phyloP scores from a whole-genome alignment of 1,140 invertebrate genomes.

The Drosophila teissieri region DNA sequence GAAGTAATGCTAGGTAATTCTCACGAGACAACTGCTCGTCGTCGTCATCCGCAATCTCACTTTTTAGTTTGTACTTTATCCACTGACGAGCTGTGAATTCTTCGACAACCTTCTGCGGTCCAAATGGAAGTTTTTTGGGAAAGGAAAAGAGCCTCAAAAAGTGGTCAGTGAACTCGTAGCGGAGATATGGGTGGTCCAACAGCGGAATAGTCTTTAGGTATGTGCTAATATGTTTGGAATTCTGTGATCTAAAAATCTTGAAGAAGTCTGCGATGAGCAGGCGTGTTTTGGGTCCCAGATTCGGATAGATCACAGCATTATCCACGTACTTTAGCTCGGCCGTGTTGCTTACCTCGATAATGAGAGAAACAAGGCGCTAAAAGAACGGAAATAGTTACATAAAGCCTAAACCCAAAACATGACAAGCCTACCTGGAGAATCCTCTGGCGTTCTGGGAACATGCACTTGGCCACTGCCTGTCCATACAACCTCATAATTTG shows the following conservation, averaged over 20 bases:
- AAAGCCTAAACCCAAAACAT: neutral
- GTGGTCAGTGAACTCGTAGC: constrained; percentile 57
- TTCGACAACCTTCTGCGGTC: constrained; percentile 51
- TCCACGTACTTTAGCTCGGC: constrained; percentile 57
- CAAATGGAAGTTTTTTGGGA: constrained; percentile 30
- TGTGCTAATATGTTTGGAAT: constrained; percentile 46
- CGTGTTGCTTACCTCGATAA: constrained; percentile 66
- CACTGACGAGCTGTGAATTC: constrained; percentile 55
- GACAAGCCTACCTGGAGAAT: constrained; percentile 45
- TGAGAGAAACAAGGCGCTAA: constrained; percentile 53
- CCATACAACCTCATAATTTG: constrained; percentile 55
- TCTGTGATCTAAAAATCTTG: constrained; percentile 58
- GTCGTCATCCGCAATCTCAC: constrained; percentile 31
- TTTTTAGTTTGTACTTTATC: constrained; percentile 50
- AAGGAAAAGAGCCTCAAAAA: constrained; percentile 68
- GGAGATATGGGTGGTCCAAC: constrained; percentile 53
- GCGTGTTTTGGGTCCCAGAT: constrained; percentile 45
- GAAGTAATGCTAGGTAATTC: constrained; percentile 55
- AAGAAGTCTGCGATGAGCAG: constrained; percentile 58
- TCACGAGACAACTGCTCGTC: constrained; percentile 62
- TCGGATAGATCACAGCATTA: constrained; percentile 47
- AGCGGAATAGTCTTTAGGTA: constrained; percentile 51
- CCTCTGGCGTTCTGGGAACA: constrained; percentile 32
- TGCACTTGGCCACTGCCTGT: constrained; percentile 27
- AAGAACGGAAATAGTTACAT: neutral